Evolutionary conservation across 30 jellyfish, hydroid and myxozoan genomes (phyloP), one percentile per base, ranked within the genome.

Genomic region (Chrysaora quinquecirrha): DNA sequence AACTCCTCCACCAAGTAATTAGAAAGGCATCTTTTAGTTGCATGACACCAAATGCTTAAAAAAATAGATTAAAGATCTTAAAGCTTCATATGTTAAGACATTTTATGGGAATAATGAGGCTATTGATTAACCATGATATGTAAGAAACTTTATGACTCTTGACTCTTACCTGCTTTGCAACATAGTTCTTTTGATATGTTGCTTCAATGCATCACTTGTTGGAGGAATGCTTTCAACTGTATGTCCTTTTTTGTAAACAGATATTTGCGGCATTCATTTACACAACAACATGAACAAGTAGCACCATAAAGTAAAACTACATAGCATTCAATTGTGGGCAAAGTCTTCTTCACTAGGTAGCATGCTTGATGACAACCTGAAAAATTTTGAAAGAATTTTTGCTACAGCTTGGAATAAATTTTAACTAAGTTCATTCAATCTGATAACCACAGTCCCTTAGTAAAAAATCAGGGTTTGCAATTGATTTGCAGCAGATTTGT

Each of bases 231-330:
- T 6, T 21, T 64, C 77, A 33, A 64, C 34, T 16, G 47, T 2
- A 21, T 16, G 24, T 21, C 52, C 77, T 64, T 64, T 64, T 64
- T 64, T 64, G 77, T 64, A 20, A 64, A 64, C 34, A 64, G 77
- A 10, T 64, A n/a, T 33, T 21, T 64, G 48, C 77, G 47, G 24
- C 48, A 28, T n/a, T 64, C 52, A 20, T 64, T 30, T 24, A 64
- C 77, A 2, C 24, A 16, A 28, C 16, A n/a, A 21, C 32, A 21
- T 25, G 30, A 6, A 24, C 52, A 9, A 16, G 77, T 64, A n/a
- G 48, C 48, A 64, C 25, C 77, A 64, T 64, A 64, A 3, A 64
- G 77, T 33, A 64, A 30, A 16, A 64, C 77, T n/a, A 64, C 77
- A 30, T 9, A 64, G 20, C 54, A 14, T 38, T 38, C 54, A 38